These are phyloP conservation scores for Morbakka virulenta DNA, from an alignment of 30 jellyfish, hydroid and myxozoan species.

Conservation along the genomic window DNA sequence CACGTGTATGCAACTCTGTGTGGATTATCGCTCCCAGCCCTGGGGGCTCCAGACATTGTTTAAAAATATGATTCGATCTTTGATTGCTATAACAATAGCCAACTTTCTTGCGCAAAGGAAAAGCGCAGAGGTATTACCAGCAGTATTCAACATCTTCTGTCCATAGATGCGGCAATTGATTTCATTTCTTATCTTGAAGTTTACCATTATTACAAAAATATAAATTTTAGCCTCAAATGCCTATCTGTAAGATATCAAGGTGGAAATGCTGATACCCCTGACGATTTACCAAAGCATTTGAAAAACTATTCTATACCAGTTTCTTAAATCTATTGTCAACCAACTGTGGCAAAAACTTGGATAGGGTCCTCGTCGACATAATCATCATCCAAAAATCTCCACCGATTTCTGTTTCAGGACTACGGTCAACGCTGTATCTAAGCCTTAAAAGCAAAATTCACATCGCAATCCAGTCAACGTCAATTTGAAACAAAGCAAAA, in stretches of 20 bases:
- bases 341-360: too few relatives aligned
- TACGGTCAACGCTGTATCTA: too few relatives aligned
- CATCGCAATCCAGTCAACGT: too few relatives aligned
- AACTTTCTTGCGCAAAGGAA: not conserved
- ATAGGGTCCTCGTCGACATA: too few relatives aligned
- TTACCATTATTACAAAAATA: not conserved
- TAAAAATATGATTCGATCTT: not conserved
- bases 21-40: not conserved
- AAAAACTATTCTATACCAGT: not conserved
- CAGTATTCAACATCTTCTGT: not conserved
- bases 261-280: constrained; percentile 43
- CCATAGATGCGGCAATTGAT: not conserved
- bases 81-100: constrained; percentile 1
- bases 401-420: too few relatives aligned
- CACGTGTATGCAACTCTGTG: not conserved
- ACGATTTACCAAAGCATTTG: constrained; percentile 16
- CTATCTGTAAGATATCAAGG: constrained; percentile 20
- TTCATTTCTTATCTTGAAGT: not conserved
- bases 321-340: not conserved
- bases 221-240: constrained; percentile 6
- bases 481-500: too few relatives aligned
- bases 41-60: not conserved
- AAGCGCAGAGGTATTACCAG: not conserved
- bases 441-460: too few relatives aligned
- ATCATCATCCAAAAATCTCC: too few relatives aligned